A percentile compares a stretch with the other conserved stretches of the same genome.
Evolutionary conservation across 2,113 vertebrate genomes (phyloP).

Genomic region (Atlantisia rogersi): DNA sequence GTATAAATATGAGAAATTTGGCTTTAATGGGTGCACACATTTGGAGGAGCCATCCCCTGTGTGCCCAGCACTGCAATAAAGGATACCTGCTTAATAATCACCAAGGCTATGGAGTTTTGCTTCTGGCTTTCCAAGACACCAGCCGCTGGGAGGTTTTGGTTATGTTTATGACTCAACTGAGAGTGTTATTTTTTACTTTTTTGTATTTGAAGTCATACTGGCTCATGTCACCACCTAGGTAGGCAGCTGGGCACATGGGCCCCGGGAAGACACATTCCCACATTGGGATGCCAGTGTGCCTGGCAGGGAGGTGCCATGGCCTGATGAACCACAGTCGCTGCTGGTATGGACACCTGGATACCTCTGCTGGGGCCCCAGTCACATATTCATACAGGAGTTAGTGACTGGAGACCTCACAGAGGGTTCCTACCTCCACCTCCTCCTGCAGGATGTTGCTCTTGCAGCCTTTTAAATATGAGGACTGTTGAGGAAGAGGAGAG

Average conservation of each 20-base stretch:
- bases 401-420: background rate
- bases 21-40: too few relatives aligned
- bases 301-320: rapidly evolving
- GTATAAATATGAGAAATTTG: too few relatives aligned
- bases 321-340: rapidly evolving
- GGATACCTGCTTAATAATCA: too few relatives aligned
- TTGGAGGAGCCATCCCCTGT: too few relatives aligned
- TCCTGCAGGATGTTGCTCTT: background rate
- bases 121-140: too few relatives aligned
- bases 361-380: rapidly evolving
- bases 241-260: background rate
- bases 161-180: background rate
- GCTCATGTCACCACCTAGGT: rapidly evolving
- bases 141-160: too few relatives aligned
- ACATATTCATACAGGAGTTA: rapidly evolving
- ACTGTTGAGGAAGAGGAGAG: background rate
- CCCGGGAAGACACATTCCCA: rapidly evolving
- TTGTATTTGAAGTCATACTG: too few relatives aligned
- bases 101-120: too few relatives aligned
- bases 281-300: background rate
- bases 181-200: background rate
- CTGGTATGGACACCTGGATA: rapidly evolving
- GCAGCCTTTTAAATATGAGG: background rate
- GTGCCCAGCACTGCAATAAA: too few relatives aligned
- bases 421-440: background rate